Conservation (phyloP, 2,113 vertebrate genomes). For the Canis aureus region DNA sequence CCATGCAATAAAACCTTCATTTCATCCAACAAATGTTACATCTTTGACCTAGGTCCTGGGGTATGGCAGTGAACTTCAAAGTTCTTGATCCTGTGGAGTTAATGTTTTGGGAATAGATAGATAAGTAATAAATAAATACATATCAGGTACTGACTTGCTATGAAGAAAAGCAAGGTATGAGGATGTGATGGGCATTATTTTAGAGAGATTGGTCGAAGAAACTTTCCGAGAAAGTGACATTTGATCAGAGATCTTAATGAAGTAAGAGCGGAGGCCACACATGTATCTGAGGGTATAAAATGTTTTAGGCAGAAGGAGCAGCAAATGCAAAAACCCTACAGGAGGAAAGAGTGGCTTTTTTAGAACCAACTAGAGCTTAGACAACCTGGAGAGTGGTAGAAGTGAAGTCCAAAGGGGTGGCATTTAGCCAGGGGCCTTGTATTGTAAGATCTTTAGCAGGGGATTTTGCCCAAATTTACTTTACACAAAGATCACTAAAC, state of each 20-base stretch:
- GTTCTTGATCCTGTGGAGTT: background rate
- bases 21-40: background rate
- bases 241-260: conserved; percentile 1
- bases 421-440: background rate
- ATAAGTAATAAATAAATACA: background rate
- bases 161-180: conserved; percentile 25
- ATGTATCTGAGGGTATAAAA: background rate
- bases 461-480: background rate
- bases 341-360: background rate
- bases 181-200: background rate
- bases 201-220: background rate
- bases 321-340: background rate
- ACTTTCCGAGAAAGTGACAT: background rate
- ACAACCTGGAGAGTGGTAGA: background rate
- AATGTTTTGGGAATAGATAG: background rate
- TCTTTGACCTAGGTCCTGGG: background rate
- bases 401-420: background rate
- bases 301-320: background rate
- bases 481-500: background rate
- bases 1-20: conserved; percentile 30
- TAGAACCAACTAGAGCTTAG: background rate
- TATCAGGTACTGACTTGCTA: background rate
- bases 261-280: background rate
- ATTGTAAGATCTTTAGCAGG: background rate
- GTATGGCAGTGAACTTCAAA: background rate